Evolutionary conservation across 2,113 vertebrate species (phyloP).

Genomic region (Rhizomys pruinosus): DNA sequence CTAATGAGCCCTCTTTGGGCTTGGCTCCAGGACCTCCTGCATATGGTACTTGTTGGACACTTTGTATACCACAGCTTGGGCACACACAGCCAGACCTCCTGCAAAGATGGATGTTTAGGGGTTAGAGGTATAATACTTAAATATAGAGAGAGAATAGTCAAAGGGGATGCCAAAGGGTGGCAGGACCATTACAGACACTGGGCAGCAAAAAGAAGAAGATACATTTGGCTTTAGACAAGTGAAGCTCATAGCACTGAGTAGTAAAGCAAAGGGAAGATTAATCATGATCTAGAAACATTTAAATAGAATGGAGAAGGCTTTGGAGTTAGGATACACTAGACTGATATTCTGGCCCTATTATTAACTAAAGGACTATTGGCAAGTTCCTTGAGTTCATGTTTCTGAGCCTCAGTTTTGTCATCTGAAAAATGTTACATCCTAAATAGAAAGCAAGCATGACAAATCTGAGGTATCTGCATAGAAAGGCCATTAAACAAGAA

Average conservation of each 20-base stretch:
- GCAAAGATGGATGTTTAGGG: neutral
- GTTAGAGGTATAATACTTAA: neutral
- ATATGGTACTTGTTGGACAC: neutral
- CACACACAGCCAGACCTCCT: neutral
- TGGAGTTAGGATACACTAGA: neutral
- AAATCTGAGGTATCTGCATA: neutral
- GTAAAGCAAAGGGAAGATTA: neutral
- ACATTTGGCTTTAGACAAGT: neutral
- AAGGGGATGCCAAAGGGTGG: neutral
- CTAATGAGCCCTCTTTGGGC: conserved; percentile 59
- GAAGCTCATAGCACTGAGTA: neutral
- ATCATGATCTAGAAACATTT: neutral
- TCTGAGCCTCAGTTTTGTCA: neutral
- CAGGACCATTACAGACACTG: neutral
- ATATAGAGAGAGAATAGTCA: neutral
- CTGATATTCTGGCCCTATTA: neutral
- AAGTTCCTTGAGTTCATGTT: conserved; percentile 1
- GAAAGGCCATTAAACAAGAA: conserved; percentile 14
- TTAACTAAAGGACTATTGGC: neutral
- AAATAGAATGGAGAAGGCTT: neutral
- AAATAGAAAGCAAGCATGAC: neutral
- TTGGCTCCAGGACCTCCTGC: conserved; percentile 61
- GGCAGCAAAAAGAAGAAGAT: neutral
- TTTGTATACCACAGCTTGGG: neutral
- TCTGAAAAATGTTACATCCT: neutral